phyloP scores from a whole-genome alignment of 53 echinoderm and acorn worm species.

The Stichopus horrens region DNA sequence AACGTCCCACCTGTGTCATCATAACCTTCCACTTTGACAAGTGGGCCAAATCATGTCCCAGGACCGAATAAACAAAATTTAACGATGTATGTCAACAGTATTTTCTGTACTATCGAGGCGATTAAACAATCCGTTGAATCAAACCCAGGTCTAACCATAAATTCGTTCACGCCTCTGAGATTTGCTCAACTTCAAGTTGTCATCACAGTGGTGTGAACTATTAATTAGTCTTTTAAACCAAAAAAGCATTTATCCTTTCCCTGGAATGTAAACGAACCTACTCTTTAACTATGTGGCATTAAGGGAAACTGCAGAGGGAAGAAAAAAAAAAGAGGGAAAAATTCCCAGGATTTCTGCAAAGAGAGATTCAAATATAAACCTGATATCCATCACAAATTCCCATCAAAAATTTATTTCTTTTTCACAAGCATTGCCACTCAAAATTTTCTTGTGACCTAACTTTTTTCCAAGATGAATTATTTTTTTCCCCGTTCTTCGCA shows the following conservation, averaged over 20 bases:
- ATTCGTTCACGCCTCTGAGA: slow-evolving; percentile 14
- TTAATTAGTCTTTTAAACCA: neutral
- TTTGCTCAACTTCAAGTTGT: slow-evolving; percentile 4
- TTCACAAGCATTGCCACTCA: neutral
- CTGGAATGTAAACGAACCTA: neutral
- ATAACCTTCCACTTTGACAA: neutral
- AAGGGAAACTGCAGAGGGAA: neutral
- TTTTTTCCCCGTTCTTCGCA: neutral
- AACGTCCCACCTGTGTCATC: neutral
- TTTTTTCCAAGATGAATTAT: neutral
- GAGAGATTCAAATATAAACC: neutral
- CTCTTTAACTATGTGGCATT: neutral
- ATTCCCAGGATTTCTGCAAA: neutral
- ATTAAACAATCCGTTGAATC: slow-evolving; percentile 15
- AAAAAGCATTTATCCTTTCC: neutral
- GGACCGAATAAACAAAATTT: slow-evolving; percentile 1
- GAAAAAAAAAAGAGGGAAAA: neutral
- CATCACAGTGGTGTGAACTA: neutral
- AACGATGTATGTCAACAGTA: slow-evolving; percentile 11
- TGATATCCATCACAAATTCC: neutral
- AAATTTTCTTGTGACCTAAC: slow-evolving; percentile 1
- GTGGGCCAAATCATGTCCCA: neutral
- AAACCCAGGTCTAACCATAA: neutral
- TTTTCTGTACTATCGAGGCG: neutral
- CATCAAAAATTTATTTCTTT: slow-evolving; percentile 15